Evolutionary conservation across 2,888 invertebrate species (phyloP), one percentile per base, ranked within the genome.

Genomic region (Altica lythri): DNA sequence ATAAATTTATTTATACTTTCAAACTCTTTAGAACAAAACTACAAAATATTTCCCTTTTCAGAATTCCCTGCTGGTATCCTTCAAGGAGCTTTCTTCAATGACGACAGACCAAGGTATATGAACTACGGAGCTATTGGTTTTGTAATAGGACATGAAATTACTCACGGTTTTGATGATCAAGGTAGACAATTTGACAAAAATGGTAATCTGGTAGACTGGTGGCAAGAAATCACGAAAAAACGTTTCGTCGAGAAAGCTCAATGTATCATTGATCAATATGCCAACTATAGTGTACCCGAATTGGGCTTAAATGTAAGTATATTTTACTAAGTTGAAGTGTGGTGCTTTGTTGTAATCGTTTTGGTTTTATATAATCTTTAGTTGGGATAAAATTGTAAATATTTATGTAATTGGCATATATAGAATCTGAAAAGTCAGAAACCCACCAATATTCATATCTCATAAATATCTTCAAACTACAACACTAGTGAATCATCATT

Each of bases 11-110:
- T 37, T 9, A 17, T 14, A 10, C n/a, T n/a, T 4, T 12, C 22
- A 19, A 4, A 9, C n/a, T 44, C 34, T 43, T 49, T 46, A 9
- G 27, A n/a, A n/a, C n/a, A n/a, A n/a, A n/a, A n/a, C n/a, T n/a
- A n/a, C n/a, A n/a, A n/a, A n/a, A 22, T 22, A 22, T 34, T 4
- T 19, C 17, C 27, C 32, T 9, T 17, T 40, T 35, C 78, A 95
- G 94, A 93, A 78, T 93, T 95, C 77, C 94, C 95, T 0, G 95
- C 95, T 63, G 95, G 94, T 59, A 94, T 95, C 60, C 80, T 95
- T 1, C 95, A 95, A 81, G 94, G 93, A 1, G 86, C 89, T 1
- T 95, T 95, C 83, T 95, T 94, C 79, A 88, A 86, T 50, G 89
- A 90, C 46, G 86, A 90, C 38, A 86, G 95, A 14, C 95, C 95